Evolutionary conservation across 2,797 vertebrate species (phyloP), one percentile per base, ranked within the genome.

Genomic region (Danio albolineatus): DNA sequence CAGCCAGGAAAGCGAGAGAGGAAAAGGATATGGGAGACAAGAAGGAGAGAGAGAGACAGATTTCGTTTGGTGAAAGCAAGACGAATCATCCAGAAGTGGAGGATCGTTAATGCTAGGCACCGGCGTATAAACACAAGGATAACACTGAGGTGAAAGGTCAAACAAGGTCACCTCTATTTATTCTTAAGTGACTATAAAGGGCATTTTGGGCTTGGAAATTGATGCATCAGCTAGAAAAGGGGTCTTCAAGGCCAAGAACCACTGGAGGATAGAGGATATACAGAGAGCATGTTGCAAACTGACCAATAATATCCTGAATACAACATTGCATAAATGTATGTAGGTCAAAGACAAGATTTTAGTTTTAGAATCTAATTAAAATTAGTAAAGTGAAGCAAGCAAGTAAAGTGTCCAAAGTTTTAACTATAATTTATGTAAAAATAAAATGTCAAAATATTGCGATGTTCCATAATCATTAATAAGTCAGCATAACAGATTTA

Each of bases 1-100:
- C 38, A 79, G 77, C 66, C 77, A 79, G 57, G 38, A 62, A 53
- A 51, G 10, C 38, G 19, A 44, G 66, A 49, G 65, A 41, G 67
- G 38, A 72, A 79, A 79, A 13, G 13, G 59, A 79, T 79, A 79
- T 5, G 14, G 66, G 59, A 79, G 56, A 79, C 38, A 43, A 54
- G 36, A 71, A 66, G n/a, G 14, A 54, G 66, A 28, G n/a, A n/a
- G 28, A 28, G 28, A 79, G 77, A 54, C 67, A 21, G 56, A 54
- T 62, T 72, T 62, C 10, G 57, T 78, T 69, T 78, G 54, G 54
- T 78, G 76, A 78, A 70, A 78, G 65, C 54, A 78, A 78, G 76
- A 78, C 65, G 19, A 41, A 78, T 70, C 36, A 59, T 59, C 43
- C 43, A 70, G 46, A 78, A 70, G 36, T 16, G 9, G 44, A 61